Base-by-base conservation (phyloP, 2,797 vertebrate genomes). In the Chromobotia macracanthus region DNA sequence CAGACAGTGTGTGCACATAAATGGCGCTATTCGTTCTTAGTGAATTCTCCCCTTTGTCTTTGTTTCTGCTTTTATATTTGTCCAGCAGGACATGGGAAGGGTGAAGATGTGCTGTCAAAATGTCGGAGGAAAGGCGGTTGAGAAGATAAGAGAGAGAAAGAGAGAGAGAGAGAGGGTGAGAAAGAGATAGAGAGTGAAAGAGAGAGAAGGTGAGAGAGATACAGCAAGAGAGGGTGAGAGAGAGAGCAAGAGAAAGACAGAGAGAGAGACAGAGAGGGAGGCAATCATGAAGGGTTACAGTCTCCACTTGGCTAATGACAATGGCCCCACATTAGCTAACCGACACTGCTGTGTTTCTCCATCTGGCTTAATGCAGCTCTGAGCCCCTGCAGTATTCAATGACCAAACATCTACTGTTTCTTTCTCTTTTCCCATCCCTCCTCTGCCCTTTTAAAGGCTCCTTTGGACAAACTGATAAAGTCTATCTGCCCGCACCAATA, bases 401-500 rank as follows among this genome's bases (percentile, higher is more conserved):
- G 68, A 76, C 60, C 53, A 75, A 75, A 51, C 19, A 51, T 66
- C 70, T 71, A 38, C 50, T 51, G 53, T 64, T 35, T n/a, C 75
- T 50, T 38, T 67, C 73, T 82, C 70, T 79, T 80, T 82, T 83
- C 23, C 77, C 73, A 74, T 88, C 84, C 88, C 89, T 68, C 21
- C 75, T 67, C 51, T 91, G 90, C 90, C 89, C 89, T 92, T 93
- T 93, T 79, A 77, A 73, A 83, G 61, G 80, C 85, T 91, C 88
- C 88, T 88, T 77, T 88, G 88, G 89, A 89, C 85, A 85, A 84
- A 0, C 71, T 72, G 78, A 81, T 84, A 82, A 84, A 88, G 87
- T 85, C 88, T 74, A 81, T 76, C 82, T 84, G 83, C 86, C 81
- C 82, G 79, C 60, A 85, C 86, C 81, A 38, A 3, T 21, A 88